phyloP scores from a whole-genome alignment of 2,888 invertebrate species.

The Tipula confusa region DNA sequence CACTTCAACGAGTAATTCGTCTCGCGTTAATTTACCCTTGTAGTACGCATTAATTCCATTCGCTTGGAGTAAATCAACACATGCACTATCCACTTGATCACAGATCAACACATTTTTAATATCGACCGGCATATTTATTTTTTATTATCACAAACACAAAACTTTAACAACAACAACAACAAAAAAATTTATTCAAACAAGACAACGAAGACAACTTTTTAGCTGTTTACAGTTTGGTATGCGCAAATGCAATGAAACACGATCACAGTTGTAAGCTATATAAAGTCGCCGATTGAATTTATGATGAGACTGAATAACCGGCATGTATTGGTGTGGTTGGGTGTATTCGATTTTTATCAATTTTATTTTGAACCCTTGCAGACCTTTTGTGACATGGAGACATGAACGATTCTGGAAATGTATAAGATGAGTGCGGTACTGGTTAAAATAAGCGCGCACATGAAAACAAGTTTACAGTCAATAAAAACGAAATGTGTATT shows the following conservation, averaged over 20 bases:
- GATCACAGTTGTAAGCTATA: background rate
- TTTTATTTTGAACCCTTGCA: background rate
- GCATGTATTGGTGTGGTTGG: background rate
- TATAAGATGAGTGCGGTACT: too few species aligned
- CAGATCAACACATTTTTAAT: slow-evolving; percentile 83
- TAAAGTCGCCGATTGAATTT: background rate
- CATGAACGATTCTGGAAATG: too few species aligned
- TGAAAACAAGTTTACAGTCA: background rate
- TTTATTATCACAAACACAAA: background rate
- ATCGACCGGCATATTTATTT: slow-evolving; percentile 55
- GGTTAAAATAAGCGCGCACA: background rate
- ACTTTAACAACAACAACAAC: background rate
- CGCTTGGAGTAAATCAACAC: slow-evolving; percentile 71
- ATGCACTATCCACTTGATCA: slow-evolving; percentile 86
- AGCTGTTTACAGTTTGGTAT: background rate
- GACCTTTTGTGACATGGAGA: background rate
- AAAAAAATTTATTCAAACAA: background rate
- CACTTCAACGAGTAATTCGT: slow-evolving; percentile 76
- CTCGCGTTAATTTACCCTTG: slow-evolving; percentile 71
- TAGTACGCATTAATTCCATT: slow-evolving; percentile 74
- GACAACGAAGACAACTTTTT: background rate
- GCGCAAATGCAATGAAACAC: background rate
- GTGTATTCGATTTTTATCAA: background rate
- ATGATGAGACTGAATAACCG: background rate
- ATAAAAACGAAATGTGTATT: background rate